phyloP scores from a whole-genome alignment of 2,113 vertebrate species.

The Campylomormyrus numenius region DNA sequence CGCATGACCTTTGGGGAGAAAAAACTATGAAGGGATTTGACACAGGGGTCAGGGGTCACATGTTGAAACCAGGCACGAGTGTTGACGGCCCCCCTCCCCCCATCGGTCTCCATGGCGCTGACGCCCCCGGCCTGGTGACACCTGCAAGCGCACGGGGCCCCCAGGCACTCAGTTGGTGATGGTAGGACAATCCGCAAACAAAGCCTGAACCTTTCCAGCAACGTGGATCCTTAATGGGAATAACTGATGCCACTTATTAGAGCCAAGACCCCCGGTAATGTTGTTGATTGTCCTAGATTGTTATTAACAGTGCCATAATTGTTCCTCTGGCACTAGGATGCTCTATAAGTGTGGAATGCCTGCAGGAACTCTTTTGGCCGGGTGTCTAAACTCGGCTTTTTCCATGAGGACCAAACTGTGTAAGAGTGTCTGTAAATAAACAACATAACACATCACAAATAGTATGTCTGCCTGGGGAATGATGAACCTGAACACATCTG shows the following conservation, averaged over 20 bases:
- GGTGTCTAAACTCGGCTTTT: neutral
- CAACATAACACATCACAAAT: neutral
- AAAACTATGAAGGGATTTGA: slow-evolving; percentile 57
- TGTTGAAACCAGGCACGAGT: slow-evolving; percentile 51
- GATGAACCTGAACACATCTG: neutral
- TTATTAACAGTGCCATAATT: neutral
- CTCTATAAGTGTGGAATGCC: neutral
- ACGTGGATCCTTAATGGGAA: slow-evolving; percentile 18
- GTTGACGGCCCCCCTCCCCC: slow-evolving; percentile 33
- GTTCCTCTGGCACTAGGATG: neutral
- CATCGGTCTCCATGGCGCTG: neutral
- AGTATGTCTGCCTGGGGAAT: neutral
- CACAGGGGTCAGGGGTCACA: slow-evolving; percentile 51
- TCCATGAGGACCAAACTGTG: slow-evolving; percentile 13
- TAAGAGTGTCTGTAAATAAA: neutral
- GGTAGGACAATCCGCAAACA: slow-evolving; percentile 8
- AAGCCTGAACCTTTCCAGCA: slow-evolving; percentile 21
- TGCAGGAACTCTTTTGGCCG: neutral
- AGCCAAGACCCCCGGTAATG: slow-evolving; percentile 30
- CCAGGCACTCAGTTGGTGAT: neutral
- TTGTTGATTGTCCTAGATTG: neutral
- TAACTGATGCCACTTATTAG: slow-evolving; percentile 20
- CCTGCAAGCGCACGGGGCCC: slow-evolving; percentile 13
- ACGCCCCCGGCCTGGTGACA: slow-evolving; percentile 28
- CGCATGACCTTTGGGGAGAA: slow-evolving; percentile 53